phyloP scores from a whole-genome alignment of 2,888 invertebrate genomes.

The Aphidius colemani region DNA sequence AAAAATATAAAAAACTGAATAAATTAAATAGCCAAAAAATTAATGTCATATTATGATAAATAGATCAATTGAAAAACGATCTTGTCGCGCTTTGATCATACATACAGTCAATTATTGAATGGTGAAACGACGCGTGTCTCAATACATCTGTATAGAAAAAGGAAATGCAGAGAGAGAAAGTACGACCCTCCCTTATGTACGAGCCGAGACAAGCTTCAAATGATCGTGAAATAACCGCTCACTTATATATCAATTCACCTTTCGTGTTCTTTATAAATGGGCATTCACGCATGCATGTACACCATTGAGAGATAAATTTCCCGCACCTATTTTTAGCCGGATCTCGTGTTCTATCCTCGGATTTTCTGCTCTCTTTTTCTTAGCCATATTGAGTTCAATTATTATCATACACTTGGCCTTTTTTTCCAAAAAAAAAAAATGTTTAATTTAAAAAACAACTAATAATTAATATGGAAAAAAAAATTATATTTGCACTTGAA shows the following conservation, averaged over 20 bases:
- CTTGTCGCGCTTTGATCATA: conserved; percentile 7
- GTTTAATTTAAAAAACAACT: too few species aligned
- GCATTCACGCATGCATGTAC: conserved; percentile 58
- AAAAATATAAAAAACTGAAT: too few species aligned
- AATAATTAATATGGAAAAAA: too few species aligned
- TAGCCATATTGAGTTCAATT: background rate
- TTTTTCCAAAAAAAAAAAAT: conserved; percentile 1
- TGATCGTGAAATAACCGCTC: conserved; percentile 60
- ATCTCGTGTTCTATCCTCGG: background rate
- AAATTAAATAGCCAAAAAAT: too few species aligned
- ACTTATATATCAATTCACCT: conserved; percentile 59
- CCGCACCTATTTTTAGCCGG: too few species aligned
- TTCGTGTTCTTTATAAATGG: conserved; percentile 52
- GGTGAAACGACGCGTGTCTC: conserved; percentile 9
- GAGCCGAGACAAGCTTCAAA: conserved; percentile 48
- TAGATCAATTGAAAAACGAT: background rate
- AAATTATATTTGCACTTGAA: too few species aligned
- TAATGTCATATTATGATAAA: too few species aligned
- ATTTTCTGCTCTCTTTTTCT: background rate
- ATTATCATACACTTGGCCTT: conserved; percentile 6
- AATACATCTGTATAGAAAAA: background rate
- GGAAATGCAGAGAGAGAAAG: background rate
- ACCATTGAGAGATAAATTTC: conserved; percentile 31
- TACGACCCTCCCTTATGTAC: too few species aligned
- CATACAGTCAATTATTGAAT: background rate